Percentiles rank a stretch among this genome's conserved stretches.
These are phyloP conservation scores for Alethe diademata DNA, from an alignment of 2,113 vertebrate species.

Conservation along the genomic window DNA sequence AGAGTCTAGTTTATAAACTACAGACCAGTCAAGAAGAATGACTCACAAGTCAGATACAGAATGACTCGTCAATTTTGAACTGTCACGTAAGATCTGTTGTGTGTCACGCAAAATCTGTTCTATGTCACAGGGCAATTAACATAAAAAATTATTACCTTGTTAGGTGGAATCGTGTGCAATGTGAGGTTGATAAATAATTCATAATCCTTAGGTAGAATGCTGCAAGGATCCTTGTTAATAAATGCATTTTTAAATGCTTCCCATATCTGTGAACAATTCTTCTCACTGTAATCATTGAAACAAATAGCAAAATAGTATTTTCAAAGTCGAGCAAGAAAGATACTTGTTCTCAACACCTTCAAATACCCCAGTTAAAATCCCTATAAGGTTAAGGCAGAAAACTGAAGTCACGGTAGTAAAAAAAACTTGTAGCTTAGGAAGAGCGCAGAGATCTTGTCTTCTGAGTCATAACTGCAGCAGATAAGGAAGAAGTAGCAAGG, in stretches of 20 bases:
- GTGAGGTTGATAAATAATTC: conserved; percentile 73
- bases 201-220: conserved; percentile 71
- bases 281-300: conserved; percentile 64
- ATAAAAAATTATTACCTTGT: conserved; percentile 68
- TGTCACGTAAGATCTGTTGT: background rate
- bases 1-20: background rate
- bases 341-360: background rate
- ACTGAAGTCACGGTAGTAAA: background rate
- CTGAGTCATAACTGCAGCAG: background rate
- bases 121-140: background rate
- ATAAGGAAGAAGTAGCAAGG: background rate
- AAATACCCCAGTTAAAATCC: background rate
- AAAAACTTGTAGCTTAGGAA: background rate
- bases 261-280: conserved; percentile 79
- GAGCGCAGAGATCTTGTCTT: background rate
- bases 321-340: background rate
- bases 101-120: background rate
- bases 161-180: conserved; percentile 68
- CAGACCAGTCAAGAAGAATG: background rate
- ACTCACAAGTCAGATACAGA: background rate
- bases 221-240: conserved; percentile 74
- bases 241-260: conserved; percentile 73
- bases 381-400: background rate
- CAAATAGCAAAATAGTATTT: background rate
- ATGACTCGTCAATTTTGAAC: background rate